A percentile compares a stretch with the other conserved stretches of the same genome.
Evolutionary conservation across 2,113 vertebrate genomes (phyloP).

Genomic region (Mirza zaza): DNA sequence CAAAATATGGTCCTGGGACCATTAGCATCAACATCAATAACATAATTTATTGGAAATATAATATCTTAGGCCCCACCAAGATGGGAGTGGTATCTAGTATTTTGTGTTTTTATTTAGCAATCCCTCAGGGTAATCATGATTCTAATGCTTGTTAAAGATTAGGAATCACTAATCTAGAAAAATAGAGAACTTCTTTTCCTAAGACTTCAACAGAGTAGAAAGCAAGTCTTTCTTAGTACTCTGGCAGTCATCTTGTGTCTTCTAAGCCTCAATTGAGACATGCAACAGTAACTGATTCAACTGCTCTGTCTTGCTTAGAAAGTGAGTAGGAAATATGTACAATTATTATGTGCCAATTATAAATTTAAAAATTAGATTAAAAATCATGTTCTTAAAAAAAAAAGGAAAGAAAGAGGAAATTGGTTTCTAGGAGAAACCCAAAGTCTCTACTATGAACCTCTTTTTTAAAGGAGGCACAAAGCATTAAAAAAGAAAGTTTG

Average conservation of each 20-base stretch:
- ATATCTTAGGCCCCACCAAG: background rate
- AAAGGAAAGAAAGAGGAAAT: background rate
- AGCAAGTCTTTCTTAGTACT: background rate
- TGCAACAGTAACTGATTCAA: background rate
- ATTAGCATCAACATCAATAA: background rate
- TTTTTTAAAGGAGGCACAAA: background rate
- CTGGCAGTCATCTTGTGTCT: background rate
- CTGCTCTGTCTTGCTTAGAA: background rate
- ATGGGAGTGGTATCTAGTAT: background rate
- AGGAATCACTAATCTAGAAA: background rate
- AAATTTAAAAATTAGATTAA: background rate
- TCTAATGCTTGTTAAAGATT: background rate
- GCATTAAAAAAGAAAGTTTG: background rate
- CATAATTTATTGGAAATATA: background rate
- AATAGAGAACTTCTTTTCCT: background rate
- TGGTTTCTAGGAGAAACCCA: background rate
- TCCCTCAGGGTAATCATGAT: background rate
- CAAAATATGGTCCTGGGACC: background rate
- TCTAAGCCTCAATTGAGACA: background rate
- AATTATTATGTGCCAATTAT: background rate
- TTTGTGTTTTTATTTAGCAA: background rate
- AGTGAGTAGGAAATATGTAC: background rate
- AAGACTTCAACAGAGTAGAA: background rate
- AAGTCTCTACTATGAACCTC: background rate
- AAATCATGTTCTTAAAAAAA: background rate